Conservation (phyloP, 2,888 invertebrate species). For the Cataglyphis rosenhaueri region DNA sequence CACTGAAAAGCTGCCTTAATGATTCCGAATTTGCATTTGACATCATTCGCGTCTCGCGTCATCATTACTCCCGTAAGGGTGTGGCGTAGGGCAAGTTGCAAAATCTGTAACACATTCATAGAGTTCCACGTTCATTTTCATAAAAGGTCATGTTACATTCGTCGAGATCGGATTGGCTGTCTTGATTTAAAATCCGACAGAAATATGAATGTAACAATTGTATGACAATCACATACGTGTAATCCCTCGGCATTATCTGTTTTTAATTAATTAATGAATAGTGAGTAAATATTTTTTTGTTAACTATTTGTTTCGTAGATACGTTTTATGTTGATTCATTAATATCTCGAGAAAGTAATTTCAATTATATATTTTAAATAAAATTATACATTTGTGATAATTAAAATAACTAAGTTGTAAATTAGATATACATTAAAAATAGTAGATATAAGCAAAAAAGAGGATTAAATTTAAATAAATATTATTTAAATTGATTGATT, state of each 20-base stretch:
- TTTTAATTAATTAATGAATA: not conserved
- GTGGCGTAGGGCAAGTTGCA: slow-evolving; percentile 17
- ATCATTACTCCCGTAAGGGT: slow-evolving; percentile 21
- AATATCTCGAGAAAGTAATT: not conserved
- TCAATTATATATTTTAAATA: not conserved
- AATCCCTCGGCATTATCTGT: not conserved
- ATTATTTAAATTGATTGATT: not conserved
- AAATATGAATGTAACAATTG: slow-evolving; percentile 7
- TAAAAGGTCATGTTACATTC: slow-evolving; percentile 40
- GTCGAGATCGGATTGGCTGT: slow-evolving; percentile 36
- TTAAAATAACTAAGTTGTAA: not conserved
- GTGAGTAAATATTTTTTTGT: not conserved
- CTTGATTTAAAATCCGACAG: slow-evolving; percentile 13
- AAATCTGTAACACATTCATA: not conserved
- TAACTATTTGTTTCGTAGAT: not conserved
- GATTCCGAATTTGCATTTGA: slow-evolving; percentile 24
- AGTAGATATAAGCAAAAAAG: not conserved
- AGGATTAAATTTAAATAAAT: not conserved
- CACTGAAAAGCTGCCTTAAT: slow-evolving; percentile 19
- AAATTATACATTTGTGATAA: not conserved
- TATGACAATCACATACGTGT: not conserved
- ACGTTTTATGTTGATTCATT: not conserved
- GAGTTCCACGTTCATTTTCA: slow-evolving; percentile 27
- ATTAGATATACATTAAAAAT: not conserved
- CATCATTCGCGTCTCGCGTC: slow-evolving; percentile 1